Conservation (phyloP, 2,113 vertebrate species). For the Speoplatyrhinus poulsoni region DNA sequence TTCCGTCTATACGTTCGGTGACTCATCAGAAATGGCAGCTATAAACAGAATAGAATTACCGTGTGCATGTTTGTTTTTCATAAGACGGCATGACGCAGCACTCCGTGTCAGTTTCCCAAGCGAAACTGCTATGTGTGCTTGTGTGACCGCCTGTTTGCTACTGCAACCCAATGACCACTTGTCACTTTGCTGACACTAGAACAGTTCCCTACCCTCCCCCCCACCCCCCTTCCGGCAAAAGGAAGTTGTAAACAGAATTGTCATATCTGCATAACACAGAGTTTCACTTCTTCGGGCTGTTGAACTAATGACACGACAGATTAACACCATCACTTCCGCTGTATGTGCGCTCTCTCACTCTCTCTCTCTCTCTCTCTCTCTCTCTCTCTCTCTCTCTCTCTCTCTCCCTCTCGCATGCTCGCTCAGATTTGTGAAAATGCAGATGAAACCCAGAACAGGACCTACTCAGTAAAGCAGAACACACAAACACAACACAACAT, state of each 20-base stretch:
- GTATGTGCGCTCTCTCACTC: neutral
- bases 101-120: conserved; percentile 24
- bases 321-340: neutral
- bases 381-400: neutral
- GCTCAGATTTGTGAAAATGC: neutral
- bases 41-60: no score
- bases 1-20: no score
- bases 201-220: neutral
- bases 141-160: conserved; percentile 5
- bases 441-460: neutral
- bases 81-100: conserved; percentile 29
- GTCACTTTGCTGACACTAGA: conserved; percentile 32
- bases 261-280: conserved; percentile 9
- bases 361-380: neutral
- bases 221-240: neutral
- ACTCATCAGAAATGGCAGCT: no score
- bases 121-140: conserved; percentile 23
- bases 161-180: conserved; percentile 26
- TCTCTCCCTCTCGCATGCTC: no score
- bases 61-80: conserved; percentile 4
- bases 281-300: conserved; percentile 36
- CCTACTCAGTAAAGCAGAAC: conserved; percentile 9
- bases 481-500: conserved; percentile 1
- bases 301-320: conserved; percentile 22
- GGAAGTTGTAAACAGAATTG: conserved; percentile 6